phyloP scores from a whole-genome alignment of 2,888 invertebrate genomes.

The Harpalus rufipes region DNA sequence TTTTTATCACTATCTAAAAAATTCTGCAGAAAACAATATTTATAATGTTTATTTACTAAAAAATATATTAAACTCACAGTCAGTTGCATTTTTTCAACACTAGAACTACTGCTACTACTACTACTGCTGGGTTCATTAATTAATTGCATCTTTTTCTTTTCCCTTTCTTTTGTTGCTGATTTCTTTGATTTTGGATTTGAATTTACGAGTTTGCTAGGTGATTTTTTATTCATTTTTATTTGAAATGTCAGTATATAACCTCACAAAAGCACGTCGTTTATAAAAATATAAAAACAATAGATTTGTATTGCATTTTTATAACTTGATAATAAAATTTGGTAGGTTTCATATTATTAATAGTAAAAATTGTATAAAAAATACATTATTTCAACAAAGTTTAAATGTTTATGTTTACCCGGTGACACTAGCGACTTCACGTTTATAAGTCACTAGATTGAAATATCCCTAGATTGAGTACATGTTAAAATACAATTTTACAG shows the following conservation, averaged over 20 bases:
- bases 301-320: constrained; percentile 22
- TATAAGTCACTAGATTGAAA: not conserved
- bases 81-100: constrained; percentile 29
- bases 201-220: constrained; percentile 41
- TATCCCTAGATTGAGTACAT: not conserved
- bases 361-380: constrained; percentile 32
- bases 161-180: constrained; percentile 54
- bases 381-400: constrained; percentile 20
- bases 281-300: constrained; percentile 26
- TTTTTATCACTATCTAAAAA: constrained; percentile 69
- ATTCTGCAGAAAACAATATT: constrained; percentile 26
- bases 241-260: constrained; percentile 56
- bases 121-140: constrained; percentile 54
- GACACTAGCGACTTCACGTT: constrained; percentile 31
- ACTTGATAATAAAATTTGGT: not conserved
- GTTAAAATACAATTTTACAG: not conserved
- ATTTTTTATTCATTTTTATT: constrained; percentile 61
- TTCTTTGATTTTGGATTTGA: constrained; percentile 57
- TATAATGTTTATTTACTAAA: not conserved
- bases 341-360: constrained; percentile 9
- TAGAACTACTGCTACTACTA: constrained; percentile 43
- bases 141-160: constrained; percentile 56
- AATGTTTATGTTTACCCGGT: constrained; percentile 50
- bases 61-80: not conserved
- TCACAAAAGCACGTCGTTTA: constrained; percentile 31